Evolutionary conservation across 1,140 invertebrate species (phyloP).

Genomic region (Cotesia typhae): DNA sequence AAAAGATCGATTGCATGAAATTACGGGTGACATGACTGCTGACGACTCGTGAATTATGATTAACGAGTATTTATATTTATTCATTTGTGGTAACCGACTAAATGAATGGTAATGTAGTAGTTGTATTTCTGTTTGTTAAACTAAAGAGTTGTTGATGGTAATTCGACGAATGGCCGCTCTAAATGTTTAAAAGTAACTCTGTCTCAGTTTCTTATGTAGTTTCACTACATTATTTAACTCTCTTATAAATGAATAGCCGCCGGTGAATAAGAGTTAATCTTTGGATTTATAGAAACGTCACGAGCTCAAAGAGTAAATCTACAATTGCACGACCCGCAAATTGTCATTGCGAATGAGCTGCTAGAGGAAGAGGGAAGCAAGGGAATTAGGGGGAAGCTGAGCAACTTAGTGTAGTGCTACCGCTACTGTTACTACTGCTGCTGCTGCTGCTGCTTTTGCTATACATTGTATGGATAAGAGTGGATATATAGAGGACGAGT

Average conservation of each 20-base stretch:
- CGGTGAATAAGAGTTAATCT: conserved; percentile 29
- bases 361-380: not conserved
- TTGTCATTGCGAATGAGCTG: conserved; percentile 31
- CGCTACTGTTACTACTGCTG: not conserved
- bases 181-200: conserved; percentile 17
- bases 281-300: conserved; percentile 37
- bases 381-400: conserved; percentile 9
- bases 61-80: no score
- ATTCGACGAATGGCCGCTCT: conserved; percentile 29
- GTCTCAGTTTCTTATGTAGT: no score
- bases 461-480: no score
- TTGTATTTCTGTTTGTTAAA: not conserved
- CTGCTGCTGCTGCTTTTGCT: not conserved
- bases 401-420: no score
- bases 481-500: conserved; percentile 37
- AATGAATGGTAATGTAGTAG: conserved; percentile 25
- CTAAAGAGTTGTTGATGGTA: conserved; percentile 23
- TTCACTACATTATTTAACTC: not conserved
- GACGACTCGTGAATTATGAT: not conserved
- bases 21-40: no score
- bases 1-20: no score
- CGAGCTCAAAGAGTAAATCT: conserved; percentile 33
- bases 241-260: conserved; percentile 28
- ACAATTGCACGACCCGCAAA: conserved; percentile 33
- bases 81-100: not conserved